Evolutionary conservation across 30 jellyfish, hydroid and myxozoan species (phyloP), one percentile per base, ranked within the genome.

Genomic region (Hydractinia symbiolongicarpus): DNA sequence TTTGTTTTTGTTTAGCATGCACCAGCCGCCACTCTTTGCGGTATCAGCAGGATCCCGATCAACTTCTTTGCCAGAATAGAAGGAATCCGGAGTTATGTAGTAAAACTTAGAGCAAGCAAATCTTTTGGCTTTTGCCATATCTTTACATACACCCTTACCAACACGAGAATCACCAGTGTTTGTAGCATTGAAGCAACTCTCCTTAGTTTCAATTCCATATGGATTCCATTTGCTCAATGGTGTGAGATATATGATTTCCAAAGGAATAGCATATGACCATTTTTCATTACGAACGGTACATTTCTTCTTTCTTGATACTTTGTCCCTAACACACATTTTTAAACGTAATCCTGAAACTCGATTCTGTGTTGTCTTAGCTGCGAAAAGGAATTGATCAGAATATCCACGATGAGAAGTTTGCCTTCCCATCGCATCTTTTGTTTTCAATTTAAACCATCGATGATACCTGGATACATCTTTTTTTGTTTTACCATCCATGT

Each of bases 351-450:
- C 95, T 4, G 90, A 94, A 44, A 90, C 83, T 72, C 76, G 67
- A 55, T 85, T 67, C 61, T 86, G 97, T 11, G 90, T 78, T 15
- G 95, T 90, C 44, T 30, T 30, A 95, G 82, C 79, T 8, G 97
- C 97, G 57, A 81, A 86, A 78, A 56, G 86, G 79, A 8, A 58
- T 16, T 79, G 81, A 44, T 90, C 97, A 5, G 97, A 81, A 75
- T 84, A 90, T 20, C 94, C 90, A 9, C 97, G 88, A 7, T 78
- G 83, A 14, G 83, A 76, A 5, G 16, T 15, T 9, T 85, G 62
- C 44, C 66, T 81, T 0, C 97, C 97, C 97, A 90, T 86, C 71
- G 97, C 97, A 72, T 90, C 97, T 54, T 64, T 82, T n/a, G 79
- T 54, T 7, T 61, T 70, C 14, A 82, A 76, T 30, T 66, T 17